These are phyloP conservation scores for Epinephelus cyanopodus DNA, from an alignment of 2,113 vertebrate genomes.

Conservation along the genomic window DNA sequence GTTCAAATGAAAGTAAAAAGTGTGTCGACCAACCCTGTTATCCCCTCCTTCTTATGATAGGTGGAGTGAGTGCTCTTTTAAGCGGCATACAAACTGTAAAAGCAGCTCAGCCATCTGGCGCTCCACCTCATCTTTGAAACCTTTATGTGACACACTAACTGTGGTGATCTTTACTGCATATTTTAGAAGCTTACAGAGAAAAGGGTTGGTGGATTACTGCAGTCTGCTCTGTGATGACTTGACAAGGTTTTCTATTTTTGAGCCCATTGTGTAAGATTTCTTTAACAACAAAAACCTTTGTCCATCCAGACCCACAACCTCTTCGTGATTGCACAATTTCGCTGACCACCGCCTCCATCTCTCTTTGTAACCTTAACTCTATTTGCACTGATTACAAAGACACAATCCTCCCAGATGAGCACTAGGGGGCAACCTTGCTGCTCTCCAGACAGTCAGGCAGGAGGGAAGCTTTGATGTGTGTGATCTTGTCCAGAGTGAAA, in stretches of 20 bases:
- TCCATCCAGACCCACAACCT: neutral
- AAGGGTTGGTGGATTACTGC: neutral
- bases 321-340: neutral
- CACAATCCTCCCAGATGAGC: neutral
- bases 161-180: constrained; percentile 18
- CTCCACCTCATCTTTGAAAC: constrained; percentile 13
- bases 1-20: too few species aligned
- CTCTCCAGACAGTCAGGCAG: constrained; percentile 8
- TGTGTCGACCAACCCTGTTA: too few species aligned
- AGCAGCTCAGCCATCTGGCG: constrained; percentile 8
- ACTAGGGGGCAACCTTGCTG: constrained; percentile 71
- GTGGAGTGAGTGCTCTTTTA: neutral
- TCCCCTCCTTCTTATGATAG: neutral
- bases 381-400: neutral
- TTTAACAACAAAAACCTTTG: neutral
- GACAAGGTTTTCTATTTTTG: neutral
- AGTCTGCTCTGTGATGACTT: neutral
- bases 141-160: constrained; percentile 38
- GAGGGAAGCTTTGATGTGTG: constrained; percentile 43
- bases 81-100: constrained; percentile 2
- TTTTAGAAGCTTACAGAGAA: constrained; percentile 15
- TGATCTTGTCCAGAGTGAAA: constrained; percentile 54
- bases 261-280: neutral
- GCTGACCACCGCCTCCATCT: neutral
- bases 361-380: neutral